Percentiles rank a stretch among this genome's conserved stretches.
These are phyloP conservation scores for Papilio dardanus DNA, from an alignment of 1,140 invertebrate genomes.

Conservation along the genomic window DNA sequence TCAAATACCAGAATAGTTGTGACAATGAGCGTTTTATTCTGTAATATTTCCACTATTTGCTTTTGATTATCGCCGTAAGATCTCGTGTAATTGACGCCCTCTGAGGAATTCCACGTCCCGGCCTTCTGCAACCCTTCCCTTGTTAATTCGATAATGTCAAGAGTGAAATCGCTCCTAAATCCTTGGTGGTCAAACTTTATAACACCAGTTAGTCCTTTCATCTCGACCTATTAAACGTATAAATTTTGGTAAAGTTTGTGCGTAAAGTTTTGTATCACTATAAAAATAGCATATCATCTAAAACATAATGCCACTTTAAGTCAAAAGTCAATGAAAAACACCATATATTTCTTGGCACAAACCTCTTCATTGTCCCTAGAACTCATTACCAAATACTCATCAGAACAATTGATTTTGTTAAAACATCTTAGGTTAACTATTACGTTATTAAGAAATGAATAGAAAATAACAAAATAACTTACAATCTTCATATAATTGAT, in stretches of 20 bases:
- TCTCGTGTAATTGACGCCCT: constrained; percentile 95
- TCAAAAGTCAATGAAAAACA: too few relatives aligned
- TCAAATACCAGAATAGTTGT: constrained; percentile 94
- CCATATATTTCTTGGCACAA: too few relatives aligned
- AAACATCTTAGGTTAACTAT: too few relatives aligned
- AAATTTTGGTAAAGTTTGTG: constrained; percentile 15
- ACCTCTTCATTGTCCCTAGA: too few relatives aligned
- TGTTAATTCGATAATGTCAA: constrained; percentile 95
- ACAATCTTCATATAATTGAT: constrained; percentile 99
- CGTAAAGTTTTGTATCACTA: not conserved
- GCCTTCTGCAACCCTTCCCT: constrained; percentile 92
- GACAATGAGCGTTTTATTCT: constrained; percentile 96
- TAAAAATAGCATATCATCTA: too few relatives aligned
- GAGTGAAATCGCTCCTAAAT: constrained; percentile 94
- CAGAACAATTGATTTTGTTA: too few relatives aligned
- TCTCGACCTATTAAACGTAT: constrained; percentile 88
- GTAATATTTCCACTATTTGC: constrained; percentile 92
- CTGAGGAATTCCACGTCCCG: constrained; percentile 94
- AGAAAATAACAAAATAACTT: constrained; percentile 75
- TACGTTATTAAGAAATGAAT: too few relatives aligned
- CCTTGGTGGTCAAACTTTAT: constrained; percentile 98
- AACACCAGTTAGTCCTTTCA: constrained; percentile 94
- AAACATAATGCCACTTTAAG: too few relatives aligned
- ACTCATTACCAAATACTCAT: too few relatives aligned
- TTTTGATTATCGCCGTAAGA: constrained; percentile 92